Percentiles rank a stretch among this genome's conserved stretches.
Evolutionary conservation across 2,113 vertebrate genomes (phyloP).

Genomic region (Lucifuga dentata): DNA sequence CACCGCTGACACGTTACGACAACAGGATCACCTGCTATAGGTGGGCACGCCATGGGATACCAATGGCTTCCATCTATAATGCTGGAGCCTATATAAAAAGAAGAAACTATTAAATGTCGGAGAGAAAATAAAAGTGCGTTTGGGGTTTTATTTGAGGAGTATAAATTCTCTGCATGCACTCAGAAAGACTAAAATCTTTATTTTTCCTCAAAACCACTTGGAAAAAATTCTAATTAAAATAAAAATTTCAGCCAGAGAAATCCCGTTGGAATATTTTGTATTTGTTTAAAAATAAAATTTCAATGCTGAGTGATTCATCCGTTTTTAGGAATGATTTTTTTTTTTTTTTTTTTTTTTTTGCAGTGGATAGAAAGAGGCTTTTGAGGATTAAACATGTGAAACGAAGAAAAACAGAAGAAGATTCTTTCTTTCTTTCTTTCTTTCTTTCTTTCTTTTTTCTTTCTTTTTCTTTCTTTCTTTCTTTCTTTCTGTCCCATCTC

Average conservation of each 20-base stretch:
- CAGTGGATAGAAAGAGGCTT: conserved; percentile 64
- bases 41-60: conserved; percentile 80
- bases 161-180: not conserved
- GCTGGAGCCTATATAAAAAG: conserved; percentile 52
- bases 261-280: not conserved
- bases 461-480: conserved; percentile 35
- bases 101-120: conserved; percentile 45
- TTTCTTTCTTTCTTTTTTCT: conserved; percentile 23
- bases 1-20: conserved; percentile 90
- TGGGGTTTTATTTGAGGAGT: not conserved
- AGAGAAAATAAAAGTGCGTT: conserved; percentile 11
- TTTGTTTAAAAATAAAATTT: not conserved
- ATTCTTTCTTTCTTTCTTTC: conserved; percentile 53
- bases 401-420: conserved; percentile 21
- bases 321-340: not conserved
- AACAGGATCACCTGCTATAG: conserved; percentile 94
- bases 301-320: not conserved
- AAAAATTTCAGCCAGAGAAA: no score
- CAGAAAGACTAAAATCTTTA: no score
- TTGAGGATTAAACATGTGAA: conserved; percentile 42
- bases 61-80: conserved; percentile 77
- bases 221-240: no score
- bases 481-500: not conserved
- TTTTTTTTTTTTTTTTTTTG: conserved; percentile 11
- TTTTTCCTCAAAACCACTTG: not conserved